Evolutionary conservation across 2,113 vertebrate species (phyloP), one percentile per base, ranked within the genome.

Genomic region (Grammomys surdaster): DNA sequence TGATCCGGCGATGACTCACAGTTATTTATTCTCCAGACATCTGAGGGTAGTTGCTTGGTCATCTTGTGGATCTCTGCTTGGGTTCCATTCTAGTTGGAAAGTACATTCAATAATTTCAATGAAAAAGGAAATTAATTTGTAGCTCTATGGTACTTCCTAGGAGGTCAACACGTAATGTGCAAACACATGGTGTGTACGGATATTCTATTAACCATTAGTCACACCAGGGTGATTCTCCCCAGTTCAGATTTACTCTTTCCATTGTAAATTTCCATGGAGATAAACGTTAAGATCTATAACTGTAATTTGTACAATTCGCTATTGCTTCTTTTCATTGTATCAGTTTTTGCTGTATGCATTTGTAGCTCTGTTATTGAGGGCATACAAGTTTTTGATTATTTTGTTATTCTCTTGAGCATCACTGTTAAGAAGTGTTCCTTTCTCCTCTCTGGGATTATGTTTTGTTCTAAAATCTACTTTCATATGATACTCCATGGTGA

Each of bases 391-490:
- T 46, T 73, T 60, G 60, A 72, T 54, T 54, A 24, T 63, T 43
- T 11, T 46, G 17, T 72, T 72, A 72, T 46, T n/a, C 43, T 72
- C 40, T 81, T 81, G 31, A 82, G 20, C 36, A 33, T 86, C 48
- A 51, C 89, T 70, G 19, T 81, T 72, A 40, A 3, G 4, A 88
- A 80, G 26, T 24, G 3, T 20, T 63, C 48, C 43, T 91, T 77
- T 63, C 43, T 88, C 9, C 36, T 9, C 22, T 89, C 43, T 65
- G 4, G 46, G 31, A 19, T 19, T 69, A 16, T 0, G 5, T 82
- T 73, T 90, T 88, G 58, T 72, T 88, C 87, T 24, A 43, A 76
- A 76, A 60, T 70, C n/a, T 36, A 36, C 36, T 80, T 72, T 96
- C 73, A 51, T 28, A 19, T 75, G 24, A 26, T 69, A 36, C 20